Evolutionary conservation across 2,888 invertebrate species (phyloP).

Genomic region (Platyscelio sp.): DNA sequence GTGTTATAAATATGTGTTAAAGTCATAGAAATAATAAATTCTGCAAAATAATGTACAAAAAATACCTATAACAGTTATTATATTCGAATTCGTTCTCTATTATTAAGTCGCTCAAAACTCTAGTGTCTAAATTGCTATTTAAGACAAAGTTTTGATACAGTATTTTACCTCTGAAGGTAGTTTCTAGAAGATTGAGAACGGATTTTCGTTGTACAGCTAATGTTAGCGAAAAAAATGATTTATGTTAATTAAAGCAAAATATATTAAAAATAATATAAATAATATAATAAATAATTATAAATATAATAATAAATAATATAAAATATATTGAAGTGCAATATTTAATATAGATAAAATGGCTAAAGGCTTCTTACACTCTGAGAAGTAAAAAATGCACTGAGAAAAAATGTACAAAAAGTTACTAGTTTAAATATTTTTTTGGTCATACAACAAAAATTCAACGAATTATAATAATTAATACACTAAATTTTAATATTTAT

Average conservation of each 20-base stretch:
- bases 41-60: neutral
- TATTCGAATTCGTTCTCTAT: conserved; percentile 13
- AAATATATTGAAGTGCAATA: neutral
- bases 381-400: neutral
- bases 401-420: neutral
- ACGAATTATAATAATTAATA: too few species aligned
- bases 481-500: too few species aligned
- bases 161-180: conserved; percentile 16
- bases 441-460: too few species aligned
- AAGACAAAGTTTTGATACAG: conserved; percentile 1
- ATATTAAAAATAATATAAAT: neutral
- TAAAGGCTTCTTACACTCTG: neutral
- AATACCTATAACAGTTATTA: conserved; percentile 5
- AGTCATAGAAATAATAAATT: neutral
- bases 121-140: neutral
- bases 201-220: conserved; percentile 27
- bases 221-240: neutral
- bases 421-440: too few species aligned
- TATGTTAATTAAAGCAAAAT: neutral
- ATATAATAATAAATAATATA: neutral
- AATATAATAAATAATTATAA: neutral
- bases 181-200: conserved; percentile 10
- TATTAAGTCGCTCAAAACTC: conserved; percentile 20
- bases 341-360: neutral
- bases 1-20: neutral